Evolutionary conservation across 2,797 vertebrate genomes (phyloP).

Genomic region (Anniella stebbinsi): DNA sequence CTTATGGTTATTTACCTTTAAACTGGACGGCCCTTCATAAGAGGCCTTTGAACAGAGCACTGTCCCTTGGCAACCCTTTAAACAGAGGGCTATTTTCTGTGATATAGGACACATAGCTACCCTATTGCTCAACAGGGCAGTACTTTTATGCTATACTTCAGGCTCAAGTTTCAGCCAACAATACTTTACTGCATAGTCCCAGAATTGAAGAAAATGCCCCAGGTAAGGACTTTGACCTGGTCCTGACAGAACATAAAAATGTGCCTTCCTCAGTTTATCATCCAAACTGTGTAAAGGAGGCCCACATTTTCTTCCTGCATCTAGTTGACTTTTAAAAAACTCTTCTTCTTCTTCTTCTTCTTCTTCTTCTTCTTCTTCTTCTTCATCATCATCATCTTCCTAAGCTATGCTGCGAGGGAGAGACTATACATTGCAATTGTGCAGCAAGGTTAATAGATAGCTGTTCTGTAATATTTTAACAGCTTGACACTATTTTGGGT

Average conservation of each 20-base stretch:
- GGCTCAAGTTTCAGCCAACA: neutral
- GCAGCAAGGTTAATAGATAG: neutral
- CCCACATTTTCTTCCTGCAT: neutral
- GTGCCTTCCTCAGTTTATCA: slow-evolving; percentile 40
- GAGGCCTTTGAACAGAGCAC: too few species aligned
- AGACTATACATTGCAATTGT: neutral
- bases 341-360: too few species aligned
- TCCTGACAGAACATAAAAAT: neutral
- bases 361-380: too few species aligned
- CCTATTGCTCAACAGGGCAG: neutral
- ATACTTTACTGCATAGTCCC: neutral
- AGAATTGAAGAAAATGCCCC: neutral
- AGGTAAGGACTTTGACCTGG: slow-evolving; percentile 14
- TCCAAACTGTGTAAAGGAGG: slow-evolving; percentile 16
- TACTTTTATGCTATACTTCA: neutral
- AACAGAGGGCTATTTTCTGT: too few species aligned
- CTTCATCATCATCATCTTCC: neutral
- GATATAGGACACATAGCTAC: too few species aligned
- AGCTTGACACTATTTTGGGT: neutral
- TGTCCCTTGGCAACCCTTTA: too few species aligned
- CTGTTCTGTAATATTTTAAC: neutral
- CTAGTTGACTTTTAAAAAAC: too few species aligned
- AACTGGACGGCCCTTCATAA: too few species aligned
- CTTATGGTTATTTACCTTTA: too few species aligned
- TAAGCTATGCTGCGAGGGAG: neutral